Percentiles rank a stretch among this genome's conserved stretches.
phyloP scores from a whole-genome alignment of 2,113 vertebrate species.

The Podarcis cretensis region DNA sequence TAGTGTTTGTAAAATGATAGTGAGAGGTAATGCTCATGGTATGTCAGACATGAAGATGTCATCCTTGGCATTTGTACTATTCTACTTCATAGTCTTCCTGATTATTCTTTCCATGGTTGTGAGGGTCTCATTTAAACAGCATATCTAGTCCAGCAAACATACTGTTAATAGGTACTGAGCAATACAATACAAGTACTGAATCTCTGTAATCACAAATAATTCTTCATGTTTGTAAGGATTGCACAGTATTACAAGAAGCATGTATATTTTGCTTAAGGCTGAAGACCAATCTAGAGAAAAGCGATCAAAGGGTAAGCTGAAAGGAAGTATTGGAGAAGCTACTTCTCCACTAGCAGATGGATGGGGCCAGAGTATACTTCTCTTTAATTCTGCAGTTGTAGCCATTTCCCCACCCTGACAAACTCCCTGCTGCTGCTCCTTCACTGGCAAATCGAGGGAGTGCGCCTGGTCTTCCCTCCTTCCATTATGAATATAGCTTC shows the following conservation, averaged over 20 bases:
- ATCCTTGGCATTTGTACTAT: neutral
- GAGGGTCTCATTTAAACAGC: neutral
- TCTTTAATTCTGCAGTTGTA: too few relatives aligned
- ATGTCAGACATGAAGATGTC: neutral
- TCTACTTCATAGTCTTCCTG: neutral
- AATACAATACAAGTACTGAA: neutral
- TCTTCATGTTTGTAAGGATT: neutral
- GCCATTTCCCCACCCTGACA: too few relatives aligned
- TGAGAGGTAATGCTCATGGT: neutral
- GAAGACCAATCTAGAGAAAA: neutral
- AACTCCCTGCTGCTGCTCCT: too few relatives aligned
- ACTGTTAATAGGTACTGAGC: neutral
- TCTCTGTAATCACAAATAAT: neutral
- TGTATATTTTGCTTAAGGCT: too few relatives aligned
- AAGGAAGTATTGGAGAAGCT: neutral
- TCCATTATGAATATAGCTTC: neutral
- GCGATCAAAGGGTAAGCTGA: neutral
- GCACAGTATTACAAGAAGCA: neutral
- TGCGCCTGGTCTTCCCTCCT: neutral
- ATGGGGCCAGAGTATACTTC: neutral
- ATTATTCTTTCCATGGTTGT: neutral
- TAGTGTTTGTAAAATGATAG: neutral
- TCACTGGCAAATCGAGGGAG: too few relatives aligned
- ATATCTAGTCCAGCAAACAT: neutral
- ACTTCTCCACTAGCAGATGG: neutral